Conservation (phyloP, 2,797 vertebrate genomes). For the Muscicapa striata region DNA sequence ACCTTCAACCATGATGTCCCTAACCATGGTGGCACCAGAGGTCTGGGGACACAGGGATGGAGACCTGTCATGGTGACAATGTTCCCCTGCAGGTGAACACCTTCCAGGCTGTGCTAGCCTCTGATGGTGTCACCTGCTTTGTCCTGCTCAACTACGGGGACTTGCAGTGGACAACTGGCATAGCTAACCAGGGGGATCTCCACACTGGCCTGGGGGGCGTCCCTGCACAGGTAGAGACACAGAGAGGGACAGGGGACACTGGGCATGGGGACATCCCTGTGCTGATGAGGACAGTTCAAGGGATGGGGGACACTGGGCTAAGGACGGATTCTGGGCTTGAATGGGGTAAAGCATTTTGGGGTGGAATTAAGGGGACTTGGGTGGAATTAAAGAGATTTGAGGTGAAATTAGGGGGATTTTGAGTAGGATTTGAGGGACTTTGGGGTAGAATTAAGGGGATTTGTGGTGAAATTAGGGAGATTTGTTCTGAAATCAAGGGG, state of each 20-base stretch:
- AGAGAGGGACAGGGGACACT: neutral
- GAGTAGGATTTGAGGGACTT: neutral
- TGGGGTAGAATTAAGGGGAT: neutral
- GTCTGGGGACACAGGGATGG: neutral
- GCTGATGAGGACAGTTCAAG: neutral
- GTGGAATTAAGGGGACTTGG: neutral
- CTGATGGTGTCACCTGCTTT: neutral
- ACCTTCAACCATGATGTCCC: neutral
- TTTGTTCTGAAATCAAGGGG: too few species aligned
- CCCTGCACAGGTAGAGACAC: conserved; percentile 5
- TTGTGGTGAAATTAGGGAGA: neutral
- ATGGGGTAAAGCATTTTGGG: neutral
- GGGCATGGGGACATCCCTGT: neutral
- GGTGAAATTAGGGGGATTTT: neutral
- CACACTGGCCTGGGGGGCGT: conserved; percentile 7
- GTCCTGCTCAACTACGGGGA: neutral
- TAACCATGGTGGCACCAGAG: neutral
- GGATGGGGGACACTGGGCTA: too few species aligned
- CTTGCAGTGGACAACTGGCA: conserved; percentile 51
- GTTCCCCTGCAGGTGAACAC: conserved; percentile 32
- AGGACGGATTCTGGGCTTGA: neutral
- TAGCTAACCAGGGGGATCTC: neutral
- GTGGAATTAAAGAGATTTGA: neutral
- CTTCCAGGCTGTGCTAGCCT: conserved; percentile 45
- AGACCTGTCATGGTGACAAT: neutral